These are phyloP conservation scores for Eufriesea mexicana DNA, from an alignment of 1,140 invertebrate species.

Conservation along the genomic window DNA sequence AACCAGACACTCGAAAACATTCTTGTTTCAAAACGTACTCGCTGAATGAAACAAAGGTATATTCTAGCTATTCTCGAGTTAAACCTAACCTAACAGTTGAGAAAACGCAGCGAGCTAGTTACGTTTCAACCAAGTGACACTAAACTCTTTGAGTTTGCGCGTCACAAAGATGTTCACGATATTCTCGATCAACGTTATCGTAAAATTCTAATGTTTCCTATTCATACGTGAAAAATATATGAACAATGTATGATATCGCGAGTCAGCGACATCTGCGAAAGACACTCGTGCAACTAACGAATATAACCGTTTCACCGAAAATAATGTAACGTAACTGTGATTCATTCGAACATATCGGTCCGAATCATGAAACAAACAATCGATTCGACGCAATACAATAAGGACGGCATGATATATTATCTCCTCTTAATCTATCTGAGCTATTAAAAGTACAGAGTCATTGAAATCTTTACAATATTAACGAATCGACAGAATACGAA, in stretches of 20 bases:
- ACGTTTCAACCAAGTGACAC: not conserved
- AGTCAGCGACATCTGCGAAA: slow-evolving; percentile 42
- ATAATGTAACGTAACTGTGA: slow-evolving; percentile 18
- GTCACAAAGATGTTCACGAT: not conserved
- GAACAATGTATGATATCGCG: not conserved
- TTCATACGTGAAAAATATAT: no score
- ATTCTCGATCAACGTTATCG: not conserved
- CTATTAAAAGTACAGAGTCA: not conserved
- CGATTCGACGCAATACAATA: not conserved
- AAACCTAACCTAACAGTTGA: slow-evolving; percentile 44
- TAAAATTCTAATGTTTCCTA: not conserved
- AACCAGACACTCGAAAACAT: slow-evolving; percentile 7
- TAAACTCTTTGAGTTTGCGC: slow-evolving; percentile 11
- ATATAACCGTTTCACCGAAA: slow-evolving; percentile 35
- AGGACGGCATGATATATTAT: not conserved
- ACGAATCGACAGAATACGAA: not conserved
- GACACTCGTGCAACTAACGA: slow-evolving; percentile 1
- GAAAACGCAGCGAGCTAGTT: no score
- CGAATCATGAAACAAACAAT: not conserved
- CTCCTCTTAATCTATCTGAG: not conserved
- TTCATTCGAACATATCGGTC: not conserved
- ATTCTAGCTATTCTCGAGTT: not conserved
- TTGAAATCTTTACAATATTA: not conserved
- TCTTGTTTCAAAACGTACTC: not conserved
- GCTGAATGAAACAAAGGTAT: not conserved